A percentile compares a stretch with the other conserved stretches of the same genome.
Evolutionary conservation across 2,888 invertebrate species (phyloP).

Genomic region (Latheticus oryzae): DNA sequence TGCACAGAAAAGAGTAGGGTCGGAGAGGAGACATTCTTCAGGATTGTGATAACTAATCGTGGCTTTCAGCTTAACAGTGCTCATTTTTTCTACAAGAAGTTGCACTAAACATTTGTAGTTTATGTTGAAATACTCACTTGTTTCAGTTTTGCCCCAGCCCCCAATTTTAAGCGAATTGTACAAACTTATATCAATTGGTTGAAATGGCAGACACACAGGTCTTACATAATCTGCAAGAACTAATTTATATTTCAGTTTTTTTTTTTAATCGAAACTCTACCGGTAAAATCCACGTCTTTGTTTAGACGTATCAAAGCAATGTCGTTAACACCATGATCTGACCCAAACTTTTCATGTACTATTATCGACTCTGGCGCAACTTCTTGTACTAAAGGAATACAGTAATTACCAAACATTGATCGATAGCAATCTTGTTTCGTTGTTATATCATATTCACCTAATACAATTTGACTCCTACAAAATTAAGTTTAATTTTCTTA

Average conservation of each 20-base stretch:
- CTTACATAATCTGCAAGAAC: slow-evolving; percentile 52
- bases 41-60: slow-evolving; percentile 67
- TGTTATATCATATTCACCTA: slow-evolving; percentile 74
- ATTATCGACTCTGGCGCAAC: slow-evolving; percentile 1
- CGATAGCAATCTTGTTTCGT: slow-evolving; percentile 69
- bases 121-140: slow-evolving; percentile 6
- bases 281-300: slow-evolving; percentile 20
- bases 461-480: slow-evolving; percentile 65
- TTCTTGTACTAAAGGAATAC: slow-evolving; percentile 10
- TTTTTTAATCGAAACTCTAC: too few species aligned
- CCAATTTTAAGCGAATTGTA: slow-evolving; percentile 56
- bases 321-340: slow-evolving; percentile 3
- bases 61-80: slow-evolving; percentile 71
- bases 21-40: too few species aligned
- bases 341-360: slow-evolving; percentile 16
- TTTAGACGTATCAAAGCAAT: slow-evolving; percentile 27
- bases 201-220: slow-evolving; percentile 59
- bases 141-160: slow-evolving; percentile 62
- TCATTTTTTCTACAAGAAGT: slow-evolving; percentile 44
- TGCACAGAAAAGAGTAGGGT: slow-evolving; percentile 74
- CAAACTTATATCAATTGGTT: slow-evolving; percentile 33
- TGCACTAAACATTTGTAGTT: slow-evolving; percentile 11
- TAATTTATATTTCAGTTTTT: too few species aligned
- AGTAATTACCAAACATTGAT: slow-evolving; percentile 11
- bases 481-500: neutral